Percentiles rank a stretch among this genome's conserved stretches.
Evolutionary conservation across 2,113 vertebrate genomes (phyloP).

Genomic region (Asarcornis scutulata): DNA sequence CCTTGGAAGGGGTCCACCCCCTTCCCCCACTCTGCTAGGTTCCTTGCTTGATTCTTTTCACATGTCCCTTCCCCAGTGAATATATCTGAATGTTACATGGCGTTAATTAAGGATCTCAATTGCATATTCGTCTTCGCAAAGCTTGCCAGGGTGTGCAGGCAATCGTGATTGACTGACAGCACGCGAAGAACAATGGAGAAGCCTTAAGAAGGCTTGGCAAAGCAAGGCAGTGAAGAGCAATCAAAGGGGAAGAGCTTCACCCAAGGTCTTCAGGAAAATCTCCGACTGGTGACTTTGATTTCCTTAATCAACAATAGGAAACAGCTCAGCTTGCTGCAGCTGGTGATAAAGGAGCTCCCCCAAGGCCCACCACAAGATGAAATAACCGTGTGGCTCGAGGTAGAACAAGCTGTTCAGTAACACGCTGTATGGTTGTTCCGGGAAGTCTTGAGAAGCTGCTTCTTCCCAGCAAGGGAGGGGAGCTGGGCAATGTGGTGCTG

Average conservation of each 20-base stretch:
- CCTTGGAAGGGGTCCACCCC: constrained; percentile 29
- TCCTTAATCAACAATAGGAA: constrained; percentile 43
- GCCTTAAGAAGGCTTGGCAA: constrained; percentile 27
- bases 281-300: constrained; percentile 10
- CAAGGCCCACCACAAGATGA: not conserved
- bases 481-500: not conserved
- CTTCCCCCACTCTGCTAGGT: not conserved
- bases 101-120: constrained; percentile 35
- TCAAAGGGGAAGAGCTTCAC: constrained; percentile 8
- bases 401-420: constrained; percentile 40
- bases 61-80: constrained; percentile 29
- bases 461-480: not conserved
- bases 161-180: not conserved
- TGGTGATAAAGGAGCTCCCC: constrained; percentile 35
- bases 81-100: not conserved
- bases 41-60: constrained; percentile 43
- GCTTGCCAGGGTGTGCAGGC: not conserved
- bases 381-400: constrained; percentile 27
- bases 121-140: constrained; percentile 47
- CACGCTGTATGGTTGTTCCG: not conserved
- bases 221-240: not conserved
- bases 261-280: constrained; percentile 7
- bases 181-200: constrained; percentile 14
- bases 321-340: not conserved
- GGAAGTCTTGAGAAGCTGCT: not conserved